These are phyloP conservation scores for Drosophila histrio DNA, from an alignment of 2,888 invertebrate species.

Conservation along the genomic window DNA sequence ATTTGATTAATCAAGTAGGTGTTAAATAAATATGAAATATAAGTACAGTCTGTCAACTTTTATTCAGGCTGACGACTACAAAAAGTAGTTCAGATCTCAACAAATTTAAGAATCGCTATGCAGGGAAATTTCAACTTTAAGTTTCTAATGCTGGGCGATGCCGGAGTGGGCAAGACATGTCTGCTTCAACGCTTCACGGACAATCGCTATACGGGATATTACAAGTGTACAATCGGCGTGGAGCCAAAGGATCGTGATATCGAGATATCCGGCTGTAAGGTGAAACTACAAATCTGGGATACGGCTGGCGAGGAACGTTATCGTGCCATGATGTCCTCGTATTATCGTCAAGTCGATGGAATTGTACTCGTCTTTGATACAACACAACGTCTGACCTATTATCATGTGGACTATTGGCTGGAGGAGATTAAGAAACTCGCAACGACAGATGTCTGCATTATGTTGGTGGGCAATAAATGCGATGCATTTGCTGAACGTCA, in stretches of 20 bases:
- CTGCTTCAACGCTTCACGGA: conserved; percentile 99
- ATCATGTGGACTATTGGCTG: conserved; percentile 99
- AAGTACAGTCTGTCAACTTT: background rate
- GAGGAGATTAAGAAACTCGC: conserved; percentile 98
- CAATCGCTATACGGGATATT: conserved; percentile 99
- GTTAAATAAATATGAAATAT: too few relatives aligned
- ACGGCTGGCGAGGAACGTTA: conserved; percentile 97
- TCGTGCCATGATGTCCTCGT: conserved; percentile 96
- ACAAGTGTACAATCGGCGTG: conserved; percentile 99
- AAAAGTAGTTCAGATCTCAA: background rate
- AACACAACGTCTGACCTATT: conserved; percentile 98
- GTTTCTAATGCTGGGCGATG: conserved; percentile 98
- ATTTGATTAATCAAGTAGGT: background rate
- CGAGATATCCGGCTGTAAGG: conserved; percentile 98
- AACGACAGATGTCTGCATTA: conserved; percentile 97
- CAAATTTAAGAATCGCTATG: background rate
- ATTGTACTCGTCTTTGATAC: conserved; percentile 99
- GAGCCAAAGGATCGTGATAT: conserved; percentile 99
- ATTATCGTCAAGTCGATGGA: conserved; percentile 98
- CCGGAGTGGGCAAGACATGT: conserved; percentile 98
- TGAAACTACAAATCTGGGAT: conserved; percentile 97
- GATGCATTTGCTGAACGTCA: conserved; percentile 97
- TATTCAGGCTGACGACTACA: background rate
- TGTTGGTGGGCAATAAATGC: conserved; percentile 99
- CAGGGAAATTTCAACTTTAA: conserved; percentile 87